phyloP scores from a whole-genome alignment of 2,888 invertebrate species.

The Drosophila hamatofila region DNA sequence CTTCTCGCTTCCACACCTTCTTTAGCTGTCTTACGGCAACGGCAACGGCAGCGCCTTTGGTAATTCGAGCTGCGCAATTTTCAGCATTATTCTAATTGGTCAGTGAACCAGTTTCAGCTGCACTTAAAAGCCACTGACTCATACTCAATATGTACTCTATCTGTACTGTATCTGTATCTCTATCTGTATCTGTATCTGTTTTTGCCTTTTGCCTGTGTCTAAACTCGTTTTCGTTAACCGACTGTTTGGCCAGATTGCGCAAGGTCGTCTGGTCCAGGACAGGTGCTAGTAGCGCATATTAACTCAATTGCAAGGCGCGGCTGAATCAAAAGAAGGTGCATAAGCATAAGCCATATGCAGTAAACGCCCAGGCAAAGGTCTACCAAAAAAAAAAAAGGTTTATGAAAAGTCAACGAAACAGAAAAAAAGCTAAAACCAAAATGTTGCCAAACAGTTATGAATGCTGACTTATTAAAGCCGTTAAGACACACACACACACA shows the following conservation, averaged over 20 bases:
- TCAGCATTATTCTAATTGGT: conserved; percentile 72
- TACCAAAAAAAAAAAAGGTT: conserved; percentile 10
- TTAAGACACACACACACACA: conserved; percentile 39
- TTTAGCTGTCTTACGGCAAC: background rate
- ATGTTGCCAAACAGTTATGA: conserved; percentile 73
- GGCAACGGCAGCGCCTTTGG: conserved; percentile 5
- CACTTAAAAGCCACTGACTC: conserved; percentile 58
- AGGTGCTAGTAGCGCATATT: conserved; percentile 55
- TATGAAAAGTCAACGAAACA: conserved; percentile 29
- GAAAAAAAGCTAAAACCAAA: conserved; percentile 38
- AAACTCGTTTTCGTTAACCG: conserved; percentile 59
- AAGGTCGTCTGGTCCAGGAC: conserved; percentile 79
- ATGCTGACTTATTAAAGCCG: conserved; percentile 50
- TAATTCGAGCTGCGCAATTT: conserved; percentile 48
- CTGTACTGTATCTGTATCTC: background rate
- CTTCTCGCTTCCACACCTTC: conserved; percentile 40
- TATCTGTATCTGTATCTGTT: conserved; percentile 8
- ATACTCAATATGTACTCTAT: conserved; percentile 20
- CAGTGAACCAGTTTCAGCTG: conserved; percentile 70
- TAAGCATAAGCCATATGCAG: background rate
- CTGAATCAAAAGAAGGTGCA: conserved; percentile 15
- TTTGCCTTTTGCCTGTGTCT: conserved; percentile 23
- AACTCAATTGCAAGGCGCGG: conserved; percentile 59
- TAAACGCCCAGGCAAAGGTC: conserved; percentile 15
- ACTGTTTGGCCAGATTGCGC: conserved; percentile 72